phyloP scores from a whole-genome alignment of 2,797 vertebrate genomes.

The Channallabes apus region DNA sequence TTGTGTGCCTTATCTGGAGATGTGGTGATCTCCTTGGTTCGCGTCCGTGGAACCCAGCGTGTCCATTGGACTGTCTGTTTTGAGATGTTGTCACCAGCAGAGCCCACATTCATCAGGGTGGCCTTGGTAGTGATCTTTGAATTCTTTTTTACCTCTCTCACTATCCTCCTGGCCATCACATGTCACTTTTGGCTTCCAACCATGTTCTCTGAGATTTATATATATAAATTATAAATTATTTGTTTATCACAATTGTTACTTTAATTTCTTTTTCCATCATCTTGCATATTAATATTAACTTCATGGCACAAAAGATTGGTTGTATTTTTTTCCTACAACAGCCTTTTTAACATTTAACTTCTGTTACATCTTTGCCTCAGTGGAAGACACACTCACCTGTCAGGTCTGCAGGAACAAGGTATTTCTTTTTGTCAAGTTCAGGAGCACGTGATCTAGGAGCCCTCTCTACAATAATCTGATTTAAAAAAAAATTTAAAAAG shows the following conservation, averaged over 20 bases:
- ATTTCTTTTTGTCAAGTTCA: constrained; percentile 83
- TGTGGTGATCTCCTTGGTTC: no score
- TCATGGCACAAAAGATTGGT: neutral
- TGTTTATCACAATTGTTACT: neutral
- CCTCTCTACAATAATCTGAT: constrained; percentile 79
- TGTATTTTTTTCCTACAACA: neutral
- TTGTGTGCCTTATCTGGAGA: no score
- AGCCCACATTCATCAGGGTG: no score
- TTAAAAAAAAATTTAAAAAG: neutral
- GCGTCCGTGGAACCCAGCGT: no score
- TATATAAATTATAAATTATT: no score
- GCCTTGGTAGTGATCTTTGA: no score
- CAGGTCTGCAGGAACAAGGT: constrained; percentile 79
- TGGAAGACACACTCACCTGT: constrained; percentile 68
- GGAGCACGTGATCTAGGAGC: constrained; percentile 75
- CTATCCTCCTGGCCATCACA: no score
- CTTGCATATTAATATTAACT: neutral
- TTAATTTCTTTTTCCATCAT: neutral
- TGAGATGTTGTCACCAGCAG: no score
- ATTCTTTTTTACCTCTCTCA: no score
- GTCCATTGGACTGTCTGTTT: no score
- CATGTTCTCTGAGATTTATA: no score
- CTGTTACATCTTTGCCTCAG: neutral
- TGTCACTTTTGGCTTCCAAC: no score
- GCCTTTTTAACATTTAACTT: neutral